A percentile compares a stretch with the other conserved stretches of the same genome.
phyloP scores from a whole-genome alignment of 1,140 invertebrate species.

The Nylanderia fulva region DNA sequence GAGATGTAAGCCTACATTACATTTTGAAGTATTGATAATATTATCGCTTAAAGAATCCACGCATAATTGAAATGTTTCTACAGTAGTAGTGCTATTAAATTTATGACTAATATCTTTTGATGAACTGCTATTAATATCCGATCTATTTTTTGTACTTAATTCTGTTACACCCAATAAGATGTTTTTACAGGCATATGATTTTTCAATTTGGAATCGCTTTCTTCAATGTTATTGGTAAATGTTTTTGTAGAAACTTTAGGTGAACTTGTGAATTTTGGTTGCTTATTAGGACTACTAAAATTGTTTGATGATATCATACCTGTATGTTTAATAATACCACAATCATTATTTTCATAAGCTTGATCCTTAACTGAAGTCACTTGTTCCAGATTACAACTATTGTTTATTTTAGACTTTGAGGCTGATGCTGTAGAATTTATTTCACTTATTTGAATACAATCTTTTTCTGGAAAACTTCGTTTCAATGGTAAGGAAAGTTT shows the following conservation, averaged over 20 bases:
- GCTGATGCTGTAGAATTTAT: neutral
- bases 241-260: constrained; percentile 49
- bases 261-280: constrained; percentile 72
- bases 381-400: neutral
- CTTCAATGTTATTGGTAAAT: neutral
- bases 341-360: neutral
- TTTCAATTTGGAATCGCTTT: neutral
- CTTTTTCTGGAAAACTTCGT: neutral
- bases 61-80: neutral
- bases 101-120: constrained; percentile 13
- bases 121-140: constrained; percentile 7
- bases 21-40: neutral
- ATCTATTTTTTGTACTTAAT: neutral
- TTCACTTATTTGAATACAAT: neutral
- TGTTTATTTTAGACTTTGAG: neutral
- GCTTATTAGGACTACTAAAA: neutral
- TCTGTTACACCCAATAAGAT: neutral
- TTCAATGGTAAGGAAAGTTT: neutral
- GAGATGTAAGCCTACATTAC: neutral
- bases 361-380: neutral
- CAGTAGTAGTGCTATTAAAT: constrained; percentile 13
- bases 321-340: too few relatives aligned
- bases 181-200: neutral
- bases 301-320: neutral
- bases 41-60: neutral